phyloP scores from a whole-genome alignment of 1,140 invertebrate genomes.

The Nixonia krombeini region DNA sequence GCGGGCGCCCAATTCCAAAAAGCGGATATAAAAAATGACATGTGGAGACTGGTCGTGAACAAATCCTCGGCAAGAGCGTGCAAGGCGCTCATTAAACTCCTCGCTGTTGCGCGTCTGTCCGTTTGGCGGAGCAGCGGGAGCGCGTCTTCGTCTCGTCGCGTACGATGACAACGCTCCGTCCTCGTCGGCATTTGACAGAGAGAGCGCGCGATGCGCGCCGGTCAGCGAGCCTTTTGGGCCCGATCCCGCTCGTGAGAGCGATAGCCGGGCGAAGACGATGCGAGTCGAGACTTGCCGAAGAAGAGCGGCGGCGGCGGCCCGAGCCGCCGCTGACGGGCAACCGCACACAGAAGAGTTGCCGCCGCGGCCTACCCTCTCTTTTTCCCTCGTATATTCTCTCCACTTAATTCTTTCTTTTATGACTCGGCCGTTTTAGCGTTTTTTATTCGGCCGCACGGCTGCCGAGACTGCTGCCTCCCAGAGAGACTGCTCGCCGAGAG shows the following conservation, averaged over 20 bases:
- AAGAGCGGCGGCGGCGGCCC: slow-evolving; percentile 14
- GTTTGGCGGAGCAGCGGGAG: too few species aligned
- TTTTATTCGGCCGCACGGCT: slow-evolving; percentile 62
- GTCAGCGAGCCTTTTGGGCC: background rate
- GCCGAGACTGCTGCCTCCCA: slow-evolving; percentile 44
- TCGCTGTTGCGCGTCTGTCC: too few species aligned
- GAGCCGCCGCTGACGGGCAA: slow-evolving; percentile 15
- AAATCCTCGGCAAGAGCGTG: too few species aligned
- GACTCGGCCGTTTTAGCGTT: slow-evolving; percentile 68
- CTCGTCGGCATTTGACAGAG: too few species aligned
- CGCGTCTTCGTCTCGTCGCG: too few species aligned
- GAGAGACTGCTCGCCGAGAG: slow-evolving; percentile 40
- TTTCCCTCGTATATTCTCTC: slow-evolving; percentile 45
- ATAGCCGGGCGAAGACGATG: too few species aligned
- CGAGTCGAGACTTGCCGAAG: background rate
- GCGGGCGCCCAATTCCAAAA: too few species aligned
- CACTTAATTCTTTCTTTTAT: slow-evolving; percentile 65
- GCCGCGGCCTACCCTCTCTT: slow-evolving; percentile 7
- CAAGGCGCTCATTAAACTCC: too few species aligned
- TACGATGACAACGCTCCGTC: too few species aligned
- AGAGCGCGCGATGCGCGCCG: background rate
- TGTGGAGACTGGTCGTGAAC: too few species aligned
- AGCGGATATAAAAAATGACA: too few species aligned
- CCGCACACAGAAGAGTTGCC: slow-evolving; percentile 9
- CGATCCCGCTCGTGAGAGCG: background rate